These are phyloP conservation scores for Helicolenus hilgendorfi DNA, from an alignment of 2,797 vertebrate species.

Conservation along the genomic window DNA sequence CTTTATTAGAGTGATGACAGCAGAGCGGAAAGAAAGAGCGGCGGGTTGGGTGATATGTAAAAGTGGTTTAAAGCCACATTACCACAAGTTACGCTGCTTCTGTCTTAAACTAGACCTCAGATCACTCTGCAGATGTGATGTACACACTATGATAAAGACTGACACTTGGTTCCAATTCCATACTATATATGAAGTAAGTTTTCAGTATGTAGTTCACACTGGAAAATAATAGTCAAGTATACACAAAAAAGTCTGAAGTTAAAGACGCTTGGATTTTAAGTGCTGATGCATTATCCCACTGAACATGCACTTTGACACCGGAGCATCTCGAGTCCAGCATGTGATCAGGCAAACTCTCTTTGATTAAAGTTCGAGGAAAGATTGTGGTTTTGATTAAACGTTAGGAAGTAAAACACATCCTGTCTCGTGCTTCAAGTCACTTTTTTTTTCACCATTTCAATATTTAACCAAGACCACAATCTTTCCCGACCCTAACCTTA, in stretches of 20 bases:
- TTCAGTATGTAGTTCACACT: not conserved
- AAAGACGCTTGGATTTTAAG: not conserved
- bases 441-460: not conserved
- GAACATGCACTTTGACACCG: not conserved
- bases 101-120: not conserved
- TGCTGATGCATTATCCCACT: not conserved
- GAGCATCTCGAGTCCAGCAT: not conserved
- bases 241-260: not conserved
- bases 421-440: not conserved
- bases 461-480: conserved; percentile 20
- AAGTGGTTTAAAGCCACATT: conserved; percentile 41
- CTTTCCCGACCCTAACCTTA: not conserved
- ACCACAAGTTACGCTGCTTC: conserved; percentile 30
- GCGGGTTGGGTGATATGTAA: conserved; percentile 7
- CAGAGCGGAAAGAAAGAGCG: not conserved
- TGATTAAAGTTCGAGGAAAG: not conserved
- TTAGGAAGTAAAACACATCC: conserved; percentile 30
- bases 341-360: not conserved
- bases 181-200: not conserved
- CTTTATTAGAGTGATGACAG: conserved; percentile 46
- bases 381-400: conserved; percentile 20
- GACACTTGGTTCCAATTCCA: not conserved
- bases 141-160: not conserved
- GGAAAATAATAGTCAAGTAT: not conserved
- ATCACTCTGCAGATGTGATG: conserved; percentile 2